Evolutionary conservation across 2,888 invertebrate genomes (phyloP), one percentile per base, ranked within the genome.

Genomic region (Acrocyrtus sp.): DNA sequence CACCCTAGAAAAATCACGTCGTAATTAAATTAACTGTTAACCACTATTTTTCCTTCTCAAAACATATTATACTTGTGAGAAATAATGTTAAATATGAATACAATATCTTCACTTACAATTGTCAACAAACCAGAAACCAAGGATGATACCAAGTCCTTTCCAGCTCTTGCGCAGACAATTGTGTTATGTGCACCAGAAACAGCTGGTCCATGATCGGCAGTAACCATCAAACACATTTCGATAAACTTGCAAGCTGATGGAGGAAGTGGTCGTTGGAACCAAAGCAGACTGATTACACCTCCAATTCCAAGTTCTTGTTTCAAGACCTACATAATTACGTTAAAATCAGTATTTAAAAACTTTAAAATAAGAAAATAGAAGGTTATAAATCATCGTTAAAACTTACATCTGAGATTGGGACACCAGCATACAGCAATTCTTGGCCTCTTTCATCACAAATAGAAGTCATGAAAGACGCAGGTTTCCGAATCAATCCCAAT

Each of bases 401-500:
- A 80, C 83, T 82, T 75, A 85, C 86, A 78, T 88, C 88, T 50
- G 89, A 88, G 81, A 90, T 90, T 15, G 90, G 90, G 85, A 96
- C 95, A 41, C 99, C 99, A 78, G 98, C 98, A 86, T 99, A 99
- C 66, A 95, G 87, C 72, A 98, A 86, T 86, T 98, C 98, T 83
- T 98, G 96, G 10, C 99, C 99, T 78, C 99, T 89, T 86, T 99
- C 99, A 85, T 99, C 99, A 84, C 98, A 98, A 82, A 99, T 99
- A 17, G 96, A 96, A 21, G 98, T 98, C 93, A 99, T 98, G 86
- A 99, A 99, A 1, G 97, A 97, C 0, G 99, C 98, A 45, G 99
- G 99, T 84, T 99, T 99, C 41, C 99, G 90, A 83, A 99, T 99
- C 8, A 99, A 87, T 15, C 99, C 99, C 74, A 99, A 87, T 86